These are phyloP conservation scores for Amphiduros pacificus DNA, from an alignment of 2,888 invertebrate genomes.

Conservation along the genomic window DNA sequence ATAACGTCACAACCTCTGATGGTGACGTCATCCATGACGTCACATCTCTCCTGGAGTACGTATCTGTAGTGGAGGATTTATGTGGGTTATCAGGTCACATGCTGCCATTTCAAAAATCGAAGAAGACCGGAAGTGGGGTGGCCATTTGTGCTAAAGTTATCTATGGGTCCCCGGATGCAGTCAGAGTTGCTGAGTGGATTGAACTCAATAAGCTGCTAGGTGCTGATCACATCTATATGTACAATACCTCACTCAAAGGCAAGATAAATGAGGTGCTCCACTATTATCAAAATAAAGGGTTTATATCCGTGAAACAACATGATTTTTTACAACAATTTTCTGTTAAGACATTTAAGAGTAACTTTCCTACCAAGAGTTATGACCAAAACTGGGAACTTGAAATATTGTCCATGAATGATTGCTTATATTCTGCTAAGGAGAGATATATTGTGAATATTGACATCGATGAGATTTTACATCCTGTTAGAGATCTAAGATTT, in stretches of 20 bases:
- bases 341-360: not conserved
- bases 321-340: not conserved
- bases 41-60: too few species aligned
- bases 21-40: too few species aligned
- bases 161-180: conserved; percentile 6
- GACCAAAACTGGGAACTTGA: conserved; percentile 13
- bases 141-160: conserved; percentile 11
- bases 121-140: too few species aligned
- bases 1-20: not conserved
- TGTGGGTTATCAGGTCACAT: too few species aligned
- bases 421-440: conserved; percentile 1
- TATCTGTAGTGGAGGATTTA: too few species aligned
- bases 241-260: not conserved
- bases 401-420: conserved; percentile 12
- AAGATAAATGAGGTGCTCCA: not conserved
- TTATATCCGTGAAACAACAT: not conserved
- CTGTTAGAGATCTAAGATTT: not conserved
- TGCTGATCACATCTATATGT: conserved; percentile 4
- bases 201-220: conserved; percentile 10
- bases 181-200: conserved; percentile 12
- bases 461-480: conserved; percentile 8
- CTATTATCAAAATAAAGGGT: not conserved
- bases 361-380: conserved; percentile 6
- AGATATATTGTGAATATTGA: conserved; percentile 1
- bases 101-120: too few species aligned